These are phyloP conservation scores for Eupithecia inturbata DNA, from an alignment of 2,888 invertebrate genomes.

Conservation along the genomic window DNA sequence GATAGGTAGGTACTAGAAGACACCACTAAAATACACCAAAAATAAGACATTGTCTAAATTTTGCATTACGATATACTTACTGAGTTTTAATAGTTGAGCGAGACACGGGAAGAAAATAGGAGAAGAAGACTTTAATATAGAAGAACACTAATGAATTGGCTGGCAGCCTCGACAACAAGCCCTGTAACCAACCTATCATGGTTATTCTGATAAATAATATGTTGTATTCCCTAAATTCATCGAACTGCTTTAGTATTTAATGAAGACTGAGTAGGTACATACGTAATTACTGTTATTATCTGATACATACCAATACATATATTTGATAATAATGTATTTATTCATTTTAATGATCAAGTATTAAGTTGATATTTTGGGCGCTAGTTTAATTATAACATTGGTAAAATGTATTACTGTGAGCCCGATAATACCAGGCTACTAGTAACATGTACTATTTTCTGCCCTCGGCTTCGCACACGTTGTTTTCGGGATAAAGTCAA, in stretches of 20 bases:
- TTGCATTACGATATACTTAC: too few relatives aligned
- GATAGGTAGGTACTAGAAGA: too few relatives aligned
- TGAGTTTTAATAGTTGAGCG: neutral
- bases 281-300: neutral
- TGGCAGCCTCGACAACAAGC: neutral
- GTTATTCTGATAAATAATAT: neutral
- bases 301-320: neutral
- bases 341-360: neutral
- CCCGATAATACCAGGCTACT: too few relatives aligned
- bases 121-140: too few relatives aligned
- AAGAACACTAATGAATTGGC: neutral
- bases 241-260: slow-evolving; percentile 14
- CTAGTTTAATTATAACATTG: too few relatives aligned
- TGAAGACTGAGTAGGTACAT: slow-evolving; percentile 3
- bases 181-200: neutral
- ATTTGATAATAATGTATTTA: neutral
- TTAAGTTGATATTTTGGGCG: neutral
- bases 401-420: too few relatives aligned
- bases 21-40: too few relatives aligned
- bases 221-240: slow-evolving; percentile 4
- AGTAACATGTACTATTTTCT: too few relatives aligned
- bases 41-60: too few relatives aligned
- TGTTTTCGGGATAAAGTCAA: too few relatives aligned
- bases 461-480: too few relatives aligned
- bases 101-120: too few relatives aligned